phyloP scores from a whole-genome alignment of 2,113 vertebrate species.

The Sander lucioperca region DNA sequence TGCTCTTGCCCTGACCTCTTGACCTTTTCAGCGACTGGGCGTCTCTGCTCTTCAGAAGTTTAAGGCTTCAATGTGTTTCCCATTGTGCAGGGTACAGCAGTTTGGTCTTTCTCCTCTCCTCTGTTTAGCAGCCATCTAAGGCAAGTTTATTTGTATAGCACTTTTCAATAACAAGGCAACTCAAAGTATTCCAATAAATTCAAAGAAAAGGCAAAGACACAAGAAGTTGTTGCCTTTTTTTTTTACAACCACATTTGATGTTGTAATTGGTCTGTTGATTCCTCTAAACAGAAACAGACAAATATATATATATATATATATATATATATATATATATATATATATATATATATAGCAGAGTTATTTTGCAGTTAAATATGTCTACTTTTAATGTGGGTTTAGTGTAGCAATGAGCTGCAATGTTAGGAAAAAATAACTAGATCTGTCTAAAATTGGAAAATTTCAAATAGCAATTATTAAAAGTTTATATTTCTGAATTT shows the following conservation, averaged over 20 bases:
- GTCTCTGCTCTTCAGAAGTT: conserved; percentile 5
- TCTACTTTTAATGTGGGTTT: background rate
- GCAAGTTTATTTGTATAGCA: background rate
- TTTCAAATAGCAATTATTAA: too few species aligned
- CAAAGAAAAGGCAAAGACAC: background rate
- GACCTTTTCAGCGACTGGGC: conserved; percentile 9
- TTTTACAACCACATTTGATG: background rate
- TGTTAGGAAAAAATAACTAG: background rate
- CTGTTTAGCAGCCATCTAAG: background rate
- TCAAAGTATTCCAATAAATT: background rate
- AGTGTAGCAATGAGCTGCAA: background rate
- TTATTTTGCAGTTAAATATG: background rate
- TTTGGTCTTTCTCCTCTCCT: background rate
- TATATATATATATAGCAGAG: background rate
- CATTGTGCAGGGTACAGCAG: background rate
- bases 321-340: background rate
- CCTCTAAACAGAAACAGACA: background rate
- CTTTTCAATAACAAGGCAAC: background rate
- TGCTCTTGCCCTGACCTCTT: conserved; percentile 41
- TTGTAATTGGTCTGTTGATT: background rate
- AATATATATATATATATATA: background rate
- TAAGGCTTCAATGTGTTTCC: background rate
- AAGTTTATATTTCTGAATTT: too few species aligned
- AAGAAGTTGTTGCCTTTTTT: background rate
- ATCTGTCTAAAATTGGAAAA: too few species aligned